These are phyloP conservation scores for Pionites leucogaster DNA, from an alignment of 2,113 vertebrate genomes.

Conservation along the genomic window DNA sequence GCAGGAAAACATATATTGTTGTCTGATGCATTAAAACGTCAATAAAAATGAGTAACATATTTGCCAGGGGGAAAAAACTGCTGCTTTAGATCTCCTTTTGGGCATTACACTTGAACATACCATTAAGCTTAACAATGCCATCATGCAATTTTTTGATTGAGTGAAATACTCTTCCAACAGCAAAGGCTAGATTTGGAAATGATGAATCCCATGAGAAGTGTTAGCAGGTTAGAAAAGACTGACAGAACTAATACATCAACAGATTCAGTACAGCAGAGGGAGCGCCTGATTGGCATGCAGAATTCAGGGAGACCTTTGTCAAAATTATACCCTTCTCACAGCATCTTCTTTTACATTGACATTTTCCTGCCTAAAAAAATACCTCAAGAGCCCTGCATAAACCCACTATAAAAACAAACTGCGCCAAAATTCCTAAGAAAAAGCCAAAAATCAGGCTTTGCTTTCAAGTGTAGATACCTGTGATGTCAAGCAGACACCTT, in stretches of 20 bases:
- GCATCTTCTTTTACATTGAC: accelerated
- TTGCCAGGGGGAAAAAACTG: neutral
- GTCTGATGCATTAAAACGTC: neutral
- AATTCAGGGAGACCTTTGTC: neutral
- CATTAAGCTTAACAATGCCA: neutral
- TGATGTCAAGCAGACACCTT: neutral
- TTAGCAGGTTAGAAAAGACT: neutral
- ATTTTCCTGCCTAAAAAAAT: neutral
- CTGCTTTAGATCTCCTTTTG: neutral
- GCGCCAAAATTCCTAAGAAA: neutral
- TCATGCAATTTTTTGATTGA: neutral
- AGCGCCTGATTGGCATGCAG: neutral
- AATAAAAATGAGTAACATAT: neutral
- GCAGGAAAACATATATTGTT: neutral
- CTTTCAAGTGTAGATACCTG: neutral
- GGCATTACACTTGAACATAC: neutral
- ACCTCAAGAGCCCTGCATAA: neutral
- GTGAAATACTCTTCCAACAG: neutral
- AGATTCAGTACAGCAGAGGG: neutral
- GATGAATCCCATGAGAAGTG: neutral
- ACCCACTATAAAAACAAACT: neutral
- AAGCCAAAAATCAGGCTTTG: neutral
- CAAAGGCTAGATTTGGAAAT: neutral
- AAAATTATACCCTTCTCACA: neutral
- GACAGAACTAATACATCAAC: constrained; percentile 20